Evolutionary conservation across 2,888 invertebrate genomes (phyloP), one percentile per base, ranked within the genome.

Genomic region (Apodemia zela): DNA sequence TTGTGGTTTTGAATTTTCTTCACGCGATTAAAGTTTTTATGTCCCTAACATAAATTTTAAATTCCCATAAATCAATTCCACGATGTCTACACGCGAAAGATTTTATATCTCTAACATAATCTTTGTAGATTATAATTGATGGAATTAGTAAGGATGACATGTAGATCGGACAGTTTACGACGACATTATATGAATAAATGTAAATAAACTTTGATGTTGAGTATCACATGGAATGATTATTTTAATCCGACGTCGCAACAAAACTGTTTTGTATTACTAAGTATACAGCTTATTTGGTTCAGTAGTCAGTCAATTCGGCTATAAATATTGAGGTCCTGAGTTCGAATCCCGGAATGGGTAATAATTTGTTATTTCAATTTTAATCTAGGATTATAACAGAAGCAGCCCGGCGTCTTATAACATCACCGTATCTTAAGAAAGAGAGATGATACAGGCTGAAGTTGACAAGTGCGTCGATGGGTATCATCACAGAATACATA

Each of bases 81-180:
- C n/a, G 15, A 29, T 57, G 15, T 1, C 15, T 57, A 63, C 57
- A 66, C 54, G 61, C 18, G n/a, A 57, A 18, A 57, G 62, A 60
- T 62, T 51, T 61, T 38, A 66, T 61, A 66, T 61, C 61, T 60
- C 11, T 35, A 64, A 57, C 15, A 45, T 65, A 58, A 65, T 65
- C 59, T 62, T 35, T 54, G 63, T 47, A 66, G 63, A 62, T 64
- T 65, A 62, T 67, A 67, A 68, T 68, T 68, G 67, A 67, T 67
- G 59, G 67, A 59, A 63, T 67, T 66, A 65, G 67, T 69, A 67
- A 66, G 65, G 63, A 64, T 66, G 65, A 67, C 63, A 68, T 62
- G 64, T 59, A 59, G 59, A 54, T 62, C 58, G 62, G 54, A 47
- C 64, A 59, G 54, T 57, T 57, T 57, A 25, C 54, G 8, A 29